Conservation (phyloP, 2,113 vertebrate species). For the Peromyscus californicus region DNA sequence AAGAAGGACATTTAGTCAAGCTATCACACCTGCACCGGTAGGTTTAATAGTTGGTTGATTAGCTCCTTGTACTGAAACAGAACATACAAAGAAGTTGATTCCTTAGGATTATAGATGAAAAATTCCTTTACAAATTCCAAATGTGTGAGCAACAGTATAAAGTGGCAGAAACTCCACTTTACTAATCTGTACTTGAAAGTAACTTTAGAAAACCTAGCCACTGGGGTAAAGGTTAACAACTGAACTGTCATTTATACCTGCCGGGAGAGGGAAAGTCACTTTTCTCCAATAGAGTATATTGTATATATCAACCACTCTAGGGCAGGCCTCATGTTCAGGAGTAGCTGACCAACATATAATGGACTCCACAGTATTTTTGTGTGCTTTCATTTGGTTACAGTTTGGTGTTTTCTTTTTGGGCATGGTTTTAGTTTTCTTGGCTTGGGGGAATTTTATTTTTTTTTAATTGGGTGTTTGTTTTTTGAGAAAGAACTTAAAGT, state of each 20-base stretch:
- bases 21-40: background rate
- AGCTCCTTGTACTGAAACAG: background rate
- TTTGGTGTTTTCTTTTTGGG: background rate
- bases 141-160: slow-evolving; percentile 9
- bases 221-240: background rate
- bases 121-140: background rate
- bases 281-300: background rate
- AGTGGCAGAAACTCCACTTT: background rate
- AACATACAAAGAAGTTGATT: background rate
- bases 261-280: background rate
- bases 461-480: background rate
- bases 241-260: background rate
- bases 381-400: background rate
- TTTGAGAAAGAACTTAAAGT: background rate
- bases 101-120: background rate
- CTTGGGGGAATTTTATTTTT: background rate
- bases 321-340: background rate
- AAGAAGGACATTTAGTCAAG: background rate
- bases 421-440: no score
- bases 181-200: background rate
- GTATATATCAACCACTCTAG: background rate
- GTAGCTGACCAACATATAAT: background rate
- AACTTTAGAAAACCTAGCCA: background rate
- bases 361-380: background rate
- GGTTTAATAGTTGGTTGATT: background rate